Evolutionary conservation across 2,797 vertebrate genomes (phyloP).

Genomic region (Aplochiton taeniatus): DNA sequence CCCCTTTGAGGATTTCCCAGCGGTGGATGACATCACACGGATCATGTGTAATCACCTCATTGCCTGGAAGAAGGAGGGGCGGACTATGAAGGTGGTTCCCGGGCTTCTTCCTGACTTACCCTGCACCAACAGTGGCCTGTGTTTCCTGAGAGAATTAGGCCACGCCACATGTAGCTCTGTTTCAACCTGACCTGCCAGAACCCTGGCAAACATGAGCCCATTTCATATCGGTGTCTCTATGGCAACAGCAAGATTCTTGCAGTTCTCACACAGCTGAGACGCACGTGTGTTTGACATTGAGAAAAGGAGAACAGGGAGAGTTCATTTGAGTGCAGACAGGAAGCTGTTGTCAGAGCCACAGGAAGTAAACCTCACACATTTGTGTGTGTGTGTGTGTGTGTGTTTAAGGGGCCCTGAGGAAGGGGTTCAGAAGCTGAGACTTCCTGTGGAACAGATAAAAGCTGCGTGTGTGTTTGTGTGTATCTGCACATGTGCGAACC

Average conservation of each 20-base stretch:
- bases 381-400: constrained; percentile 23
- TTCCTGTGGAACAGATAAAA: constrained; percentile 67
- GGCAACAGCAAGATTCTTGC: constrained; percentile 4
- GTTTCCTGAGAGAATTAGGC: too few species aligned
- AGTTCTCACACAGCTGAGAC: not conserved
- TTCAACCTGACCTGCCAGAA: not conserved
- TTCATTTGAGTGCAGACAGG: constrained; percentile 39
- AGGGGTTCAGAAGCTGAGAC: constrained; percentile 29
- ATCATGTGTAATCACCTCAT: too few species aligned
- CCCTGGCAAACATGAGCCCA: too few species aligned
- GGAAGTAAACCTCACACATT: constrained; percentile 65
- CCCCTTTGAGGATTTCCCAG: too few species aligned
- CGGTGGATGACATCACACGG: too few species aligned
- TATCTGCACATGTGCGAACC: not conserved
- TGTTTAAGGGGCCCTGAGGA: constrained; percentile 13
- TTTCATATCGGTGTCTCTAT: constrained; percentile 23
- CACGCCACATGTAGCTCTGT: constrained; percentile 11
- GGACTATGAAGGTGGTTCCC: too few species aligned
- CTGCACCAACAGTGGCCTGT: too few species aligned
- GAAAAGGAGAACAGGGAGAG: constrained; percentile 41
- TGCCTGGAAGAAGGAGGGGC: too few species aligned
- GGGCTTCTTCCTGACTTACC: too few species aligned
- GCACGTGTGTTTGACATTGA: constrained; percentile 37
- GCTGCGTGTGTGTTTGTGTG: constrained; percentile 1
- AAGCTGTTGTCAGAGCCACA: constrained; percentile 60